A percentile compares a stretch with the other conserved stretches of the same genome.
phyloP scores from a whole-genome alignment of 2,113 vertebrate genomes.

The Entomyzon cyanotis region DNA sequence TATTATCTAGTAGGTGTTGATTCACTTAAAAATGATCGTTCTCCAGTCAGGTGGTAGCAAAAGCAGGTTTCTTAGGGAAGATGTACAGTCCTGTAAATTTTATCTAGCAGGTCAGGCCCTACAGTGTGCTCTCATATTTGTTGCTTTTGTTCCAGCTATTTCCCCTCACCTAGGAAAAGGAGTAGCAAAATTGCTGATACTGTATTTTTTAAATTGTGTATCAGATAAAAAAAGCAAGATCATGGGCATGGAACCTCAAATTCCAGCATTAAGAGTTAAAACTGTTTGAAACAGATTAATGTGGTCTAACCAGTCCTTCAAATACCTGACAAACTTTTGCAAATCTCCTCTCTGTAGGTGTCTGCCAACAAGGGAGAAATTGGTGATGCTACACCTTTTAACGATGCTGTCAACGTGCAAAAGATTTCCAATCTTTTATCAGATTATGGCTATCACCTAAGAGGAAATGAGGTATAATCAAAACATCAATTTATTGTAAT shows the following conservation, averaged over 20 bases:
- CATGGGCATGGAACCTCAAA: neutral
- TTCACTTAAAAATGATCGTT: neutral
- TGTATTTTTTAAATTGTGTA: neutral
- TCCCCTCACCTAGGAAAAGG: neutral
- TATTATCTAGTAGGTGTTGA: neutral
- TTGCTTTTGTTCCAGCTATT: neutral
- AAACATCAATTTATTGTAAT: neutral
- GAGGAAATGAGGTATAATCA: conserved; percentile 93
- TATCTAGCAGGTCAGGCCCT: neutral
- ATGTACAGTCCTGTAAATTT: neutral
- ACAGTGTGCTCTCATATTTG: neutral
- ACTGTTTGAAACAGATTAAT: neutral
- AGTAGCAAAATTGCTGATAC: neutral
- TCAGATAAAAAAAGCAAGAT: neutral
- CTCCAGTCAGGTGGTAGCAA: neutral
- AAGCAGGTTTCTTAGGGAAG: neutral
- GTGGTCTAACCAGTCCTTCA: neutral
- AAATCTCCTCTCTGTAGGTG: conserved; percentile 76
- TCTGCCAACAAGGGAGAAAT: conserved; percentile 99
- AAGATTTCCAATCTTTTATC: conserved; percentile 97
- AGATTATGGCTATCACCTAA: conserved; percentile 96
- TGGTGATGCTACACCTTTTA: conserved; percentile 96
- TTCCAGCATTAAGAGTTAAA: neutral
- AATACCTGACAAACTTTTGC: neutral
- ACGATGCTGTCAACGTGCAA: conserved; percentile 97